phyloP scores from a whole-genome alignment of 2,888 invertebrate genomes.

The Seira ritae region DNA sequence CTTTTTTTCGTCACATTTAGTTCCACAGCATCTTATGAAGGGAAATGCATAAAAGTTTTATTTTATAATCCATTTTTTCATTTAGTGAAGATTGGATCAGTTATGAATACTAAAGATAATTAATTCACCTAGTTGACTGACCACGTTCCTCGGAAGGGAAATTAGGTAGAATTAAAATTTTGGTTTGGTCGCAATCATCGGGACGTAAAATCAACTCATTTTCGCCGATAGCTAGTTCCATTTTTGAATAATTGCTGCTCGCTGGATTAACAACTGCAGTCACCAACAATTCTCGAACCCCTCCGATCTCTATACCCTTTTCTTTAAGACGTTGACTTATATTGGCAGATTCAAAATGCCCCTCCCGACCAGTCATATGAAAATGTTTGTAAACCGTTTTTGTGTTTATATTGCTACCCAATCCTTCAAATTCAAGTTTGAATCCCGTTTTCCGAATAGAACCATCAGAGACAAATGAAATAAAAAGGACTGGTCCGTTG shows the following conservation, averaged over 20 bases:
- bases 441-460: slow-evolving; percentile 31
- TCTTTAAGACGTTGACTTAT: slow-evolving; percentile 20
- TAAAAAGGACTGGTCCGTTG: slow-evolving; percentile 58
- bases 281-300: background rate
- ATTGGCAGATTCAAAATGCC: slow-evolving; percentile 37
- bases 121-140: background rate
- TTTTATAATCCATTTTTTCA: too few relatives aligned
- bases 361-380: slow-evolving; percentile 44
- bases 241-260: slow-evolving; percentile 13
- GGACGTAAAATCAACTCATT: slow-evolving; percentile 15
- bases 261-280: slow-evolving; percentile 40
- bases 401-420: slow-evolving; percentile 46
- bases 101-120: too few relatives aligned
- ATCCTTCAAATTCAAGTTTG: slow-evolving; percentile 58
- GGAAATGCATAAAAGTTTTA: background rate
- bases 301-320: background rate
- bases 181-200: slow-evolving; percentile 28
- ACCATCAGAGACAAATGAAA: slow-evolving; percentile 54
- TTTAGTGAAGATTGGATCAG: too few relatives aligned
- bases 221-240: slow-evolving; percentile 20
- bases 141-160: background rate
- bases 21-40: slow-evolving; percentile 40
- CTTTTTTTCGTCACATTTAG: slow-evolving; percentile 28
- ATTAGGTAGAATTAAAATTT: slow-evolving; percentile 22
- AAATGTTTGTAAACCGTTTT: slow-evolving; percentile 47